Percentiles rank a stretch among this genome's conserved stretches.
Conservation (phyloP, 2,888 invertebrate genomes). For the Lasioglossum lativentre region DNA sequence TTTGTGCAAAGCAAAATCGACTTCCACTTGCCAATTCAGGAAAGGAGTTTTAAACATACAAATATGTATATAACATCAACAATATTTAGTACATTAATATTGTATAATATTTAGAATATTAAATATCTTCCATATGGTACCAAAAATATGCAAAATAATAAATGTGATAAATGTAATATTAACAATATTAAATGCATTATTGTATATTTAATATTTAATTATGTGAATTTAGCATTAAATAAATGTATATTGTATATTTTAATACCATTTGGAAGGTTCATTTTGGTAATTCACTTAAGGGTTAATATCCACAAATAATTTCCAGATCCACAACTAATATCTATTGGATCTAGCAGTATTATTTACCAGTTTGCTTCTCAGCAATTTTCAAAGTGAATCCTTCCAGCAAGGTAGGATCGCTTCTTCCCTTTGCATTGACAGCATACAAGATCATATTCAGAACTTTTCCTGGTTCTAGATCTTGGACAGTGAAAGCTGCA, state of each 20-base stretch:
- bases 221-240: too few species aligned
- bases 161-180: too few species aligned
- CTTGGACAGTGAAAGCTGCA: slow-evolving; percentile 91
- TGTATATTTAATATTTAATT: too few species aligned
- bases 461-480: slow-evolving; percentile 91
- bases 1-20: not conserved
- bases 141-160: too few species aligned
- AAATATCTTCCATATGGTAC: too few species aligned
- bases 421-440: slow-evolving; percentile 93
- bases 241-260: too few species aligned
- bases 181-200: too few species aligned
- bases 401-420: slow-evolving; percentile 89
- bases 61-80: too few species aligned
- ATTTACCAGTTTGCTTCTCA: slow-evolving; percentile 91
- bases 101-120: too few species aligned
- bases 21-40: not conserved
- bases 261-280: too few species aligned
- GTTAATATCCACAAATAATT: not conserved
- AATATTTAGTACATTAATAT: too few species aligned
- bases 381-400: slow-evolving; percentile 91
- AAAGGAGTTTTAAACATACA: not conserved
- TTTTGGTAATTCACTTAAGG: not conserved
- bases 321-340: not conserved
- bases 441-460: slow-evolving; percentile 93
- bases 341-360: slow-evolving; percentile 59